Evolutionary conservation across 2,797 vertebrate genomes (phyloP), one percentile per base, ranked within the genome.

Genomic region (Cyprinella venusta): DNA sequence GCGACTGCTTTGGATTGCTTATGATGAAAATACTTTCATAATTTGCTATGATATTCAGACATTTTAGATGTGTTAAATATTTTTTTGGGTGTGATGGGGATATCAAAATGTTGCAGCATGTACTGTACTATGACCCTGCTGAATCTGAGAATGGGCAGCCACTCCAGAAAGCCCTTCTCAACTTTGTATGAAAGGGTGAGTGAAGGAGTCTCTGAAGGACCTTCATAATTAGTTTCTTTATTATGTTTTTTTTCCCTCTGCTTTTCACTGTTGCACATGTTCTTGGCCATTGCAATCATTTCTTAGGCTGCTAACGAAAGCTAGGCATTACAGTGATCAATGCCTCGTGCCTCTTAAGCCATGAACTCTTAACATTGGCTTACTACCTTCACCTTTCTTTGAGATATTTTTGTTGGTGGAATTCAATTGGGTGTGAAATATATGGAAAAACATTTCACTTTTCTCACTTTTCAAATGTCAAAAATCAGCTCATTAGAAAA

Each of bases 291-390:
- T 36, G 15, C 19, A 72, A 42, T 50, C 5, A 33, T 81, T 81
- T 72, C 24, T 33, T 36, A 81, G 68, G 59, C 56, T 63, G 56
- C 40, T 72, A 56, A 42, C 72, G 68, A 81, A 72, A 63, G 68
- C 40, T 21, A 8, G 24, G 24, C 26, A 72, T 63, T 71, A 59
- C 24, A 48, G 26, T 8, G 59, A 54, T 40, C 13, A 61, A 15
- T 21, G 61, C 33, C 69, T 48, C 19, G 2, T 52, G 36, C 48
- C 50, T 68, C 48, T n/a, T 50, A 65, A 59, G 36, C 18, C 74
- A 56, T 45, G 13, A 79, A 18, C 15, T 24, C 8, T 70, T 74
- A 74, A 77, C 61, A 15, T 26, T 78, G 50, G 30, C 59, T 74
- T 61, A 67, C 63, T 80, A 42, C 68, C 50, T 67, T 59, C 61